A percentile compares a stretch with the other conserved stretches of the same genome.
Conservation (phyloP, 1,140 invertebrate species). For the Dendrolimus kikuchii region DNA sequence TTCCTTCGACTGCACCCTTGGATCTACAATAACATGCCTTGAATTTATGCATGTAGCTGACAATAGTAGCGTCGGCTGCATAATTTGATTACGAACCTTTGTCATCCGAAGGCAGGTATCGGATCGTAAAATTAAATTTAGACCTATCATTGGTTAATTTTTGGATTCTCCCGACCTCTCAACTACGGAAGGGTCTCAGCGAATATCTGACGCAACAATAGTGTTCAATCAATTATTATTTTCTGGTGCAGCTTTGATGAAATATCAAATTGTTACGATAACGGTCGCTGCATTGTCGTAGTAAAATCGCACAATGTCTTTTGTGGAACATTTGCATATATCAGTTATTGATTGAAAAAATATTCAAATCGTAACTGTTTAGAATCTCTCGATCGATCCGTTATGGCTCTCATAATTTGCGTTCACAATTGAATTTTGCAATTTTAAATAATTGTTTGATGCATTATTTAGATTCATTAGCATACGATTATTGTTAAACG, state of each 20-base stretch:
- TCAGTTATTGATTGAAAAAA: constrained; percentile 70
- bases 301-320: constrained; percentile 48
- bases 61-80: constrained; percentile 64
- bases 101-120: constrained; percentile 61
- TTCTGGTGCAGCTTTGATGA: constrained; percentile 61
- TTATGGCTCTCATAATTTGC: constrained; percentile 55
- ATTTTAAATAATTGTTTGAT: constrained; percentile 36
- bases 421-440: constrained; percentile 45
- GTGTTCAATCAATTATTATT: constrained; percentile 66
- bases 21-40: constrained; percentile 52
- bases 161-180: constrained; percentile 59
- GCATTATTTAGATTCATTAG: constrained; percentile 23
- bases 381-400: constrained; percentile 51
- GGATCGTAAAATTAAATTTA: constrained; percentile 69
- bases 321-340: constrained; percentile 61
- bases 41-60: constrained; percentile 61
- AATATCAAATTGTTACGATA: constrained; percentile 60
- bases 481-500: constrained; percentile 16
- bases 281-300: constrained; percentile 60
- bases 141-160: constrained; percentile 68
- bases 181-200: constrained; percentile 41
- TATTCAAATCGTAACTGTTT: constrained; percentile 58
- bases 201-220: constrained; percentile 58
- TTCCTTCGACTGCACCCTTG: constrained; percentile 43
- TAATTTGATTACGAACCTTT: constrained; percentile 71